Conservation (phyloP, 2,113 vertebrate genomes). For the Zonotrichia leucophrys region DNA sequence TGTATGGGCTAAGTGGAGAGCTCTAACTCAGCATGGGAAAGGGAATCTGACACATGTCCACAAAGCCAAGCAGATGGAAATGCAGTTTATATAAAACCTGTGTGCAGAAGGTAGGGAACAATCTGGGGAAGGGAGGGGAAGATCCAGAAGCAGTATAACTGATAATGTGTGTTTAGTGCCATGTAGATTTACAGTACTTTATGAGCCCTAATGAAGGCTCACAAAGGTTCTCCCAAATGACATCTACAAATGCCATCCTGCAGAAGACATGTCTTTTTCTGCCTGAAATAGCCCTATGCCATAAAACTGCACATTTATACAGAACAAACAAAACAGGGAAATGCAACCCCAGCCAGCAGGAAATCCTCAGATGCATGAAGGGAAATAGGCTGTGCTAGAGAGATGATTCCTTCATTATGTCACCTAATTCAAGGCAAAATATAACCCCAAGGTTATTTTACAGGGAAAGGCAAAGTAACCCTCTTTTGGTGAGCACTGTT, state of each 20-base stretch:
- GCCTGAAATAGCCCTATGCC: background rate
- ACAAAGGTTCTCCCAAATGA: background rate
- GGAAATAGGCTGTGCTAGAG: background rate
- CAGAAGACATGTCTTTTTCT: background rate
- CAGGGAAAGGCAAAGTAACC: background rate
- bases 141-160: background rate
- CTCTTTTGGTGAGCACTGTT: background rate
- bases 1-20: background rate
- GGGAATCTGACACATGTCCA: background rate
- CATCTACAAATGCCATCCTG: background rate
- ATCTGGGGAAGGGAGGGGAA: background rate
- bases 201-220: background rate
- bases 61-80: background rate
- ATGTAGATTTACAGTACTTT: background rate
- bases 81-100: background rate
- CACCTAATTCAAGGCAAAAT: background rate
- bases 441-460: background rate
- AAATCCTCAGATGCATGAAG: slow-evolving; percentile 42
- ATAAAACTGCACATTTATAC: background rate
- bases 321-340: slow-evolving; percentile 33
- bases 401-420: background rate
- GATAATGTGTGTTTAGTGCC: background rate
- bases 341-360: slow-evolving; percentile 33
- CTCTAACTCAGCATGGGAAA: background rate
- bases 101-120: background rate